Base-by-base conservation (phyloP, 2,797 vertebrate genomes). In the Graptemys geographica region DNA sequence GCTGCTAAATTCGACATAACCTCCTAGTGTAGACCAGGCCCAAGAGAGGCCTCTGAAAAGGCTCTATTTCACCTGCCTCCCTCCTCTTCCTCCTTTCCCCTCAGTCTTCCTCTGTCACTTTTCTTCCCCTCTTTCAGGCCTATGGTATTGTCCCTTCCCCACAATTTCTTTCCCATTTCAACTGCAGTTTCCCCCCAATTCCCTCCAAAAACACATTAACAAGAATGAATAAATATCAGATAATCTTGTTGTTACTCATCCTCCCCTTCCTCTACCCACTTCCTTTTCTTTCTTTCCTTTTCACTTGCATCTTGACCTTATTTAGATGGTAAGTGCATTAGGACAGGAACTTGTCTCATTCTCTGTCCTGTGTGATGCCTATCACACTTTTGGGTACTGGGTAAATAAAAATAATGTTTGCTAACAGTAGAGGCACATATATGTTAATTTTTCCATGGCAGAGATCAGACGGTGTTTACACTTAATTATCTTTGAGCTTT, bases 181-280 rank as follows among this genome's bases (percentile, higher is more conserved):
- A 83, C 88, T 91, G 93, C 52, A n/a, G 5, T 62, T 94, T 28
- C 51, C 52, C 65, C 19, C 4, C 31, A 11, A 33, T 0, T 55
- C 13, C 33, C 31, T 55, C 2, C 11, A 37, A 27, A 79, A 88
- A 90, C 41, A 79, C 55, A 62, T 49, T 44, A 41, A 90, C 37
- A 82, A 19, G 88, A 3, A 15, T 1, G 1, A 49, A 27, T 69
- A 94, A 86, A 83, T 11, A 79, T 91, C 82, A 78, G 27, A 55
- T 56, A 57, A 82, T 90, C 87, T 86, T 88, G 56, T 81, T 89
- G 84, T 79, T 84, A 21, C 87, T 27, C 10, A 0, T 84, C 80
- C 28, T 83, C 79, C 28, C 31, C 2, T 79, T 91, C 76, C 93
- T 41, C 89, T 85, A 69, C 80, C 76, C 88, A 95, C 83, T 51